Percentiles rank a stretch among this genome's conserved stretches.
Evolutionary conservation across 2,888 invertebrate genomes (phyloP).

Genomic region (Heteromurus nitidus): DNA sequence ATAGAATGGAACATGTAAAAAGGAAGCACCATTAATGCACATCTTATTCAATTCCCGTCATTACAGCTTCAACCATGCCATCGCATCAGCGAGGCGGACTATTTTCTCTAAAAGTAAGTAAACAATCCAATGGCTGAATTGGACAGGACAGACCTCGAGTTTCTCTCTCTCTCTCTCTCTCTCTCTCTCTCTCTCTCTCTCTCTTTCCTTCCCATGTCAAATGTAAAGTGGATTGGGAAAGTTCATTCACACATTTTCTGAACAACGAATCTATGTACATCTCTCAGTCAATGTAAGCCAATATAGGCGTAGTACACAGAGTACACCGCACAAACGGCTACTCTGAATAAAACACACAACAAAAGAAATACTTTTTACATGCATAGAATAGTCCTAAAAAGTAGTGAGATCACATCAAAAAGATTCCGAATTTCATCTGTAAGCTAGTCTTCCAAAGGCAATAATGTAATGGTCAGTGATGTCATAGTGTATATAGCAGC

Average conservation of each 20-base stretch:
- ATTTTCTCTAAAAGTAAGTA: slow-evolving; percentile 24
- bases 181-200: too few species aligned
- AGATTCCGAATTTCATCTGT: slow-evolving; percentile 35
- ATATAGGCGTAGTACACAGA: neutral
- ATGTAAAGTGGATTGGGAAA: slow-evolving; percentile 30
- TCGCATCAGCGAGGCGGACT: neutral
- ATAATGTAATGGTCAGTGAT: slow-evolving; percentile 13
- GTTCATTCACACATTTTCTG: slow-evolving; percentile 8
- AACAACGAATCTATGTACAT: neutral
- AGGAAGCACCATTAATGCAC: slow-evolving; percentile 30
- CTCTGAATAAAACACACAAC: slow-evolving; percentile 7
- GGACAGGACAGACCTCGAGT: slow-evolving; percentile 40
- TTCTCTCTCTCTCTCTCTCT: neutral
- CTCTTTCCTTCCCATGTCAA: slow-evolving; percentile 16
- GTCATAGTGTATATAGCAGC: neutral
- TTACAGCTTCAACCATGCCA: too few species aligned
- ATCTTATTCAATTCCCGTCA: slow-evolving; percentile 33
- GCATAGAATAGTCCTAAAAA: too few species aligned
- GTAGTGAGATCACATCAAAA: slow-evolving; percentile 37
- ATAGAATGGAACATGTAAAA: neutral
- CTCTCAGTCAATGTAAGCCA: neutral
- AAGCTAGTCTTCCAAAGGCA: too few species aligned
- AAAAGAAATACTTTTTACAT: slow-evolving; percentile 33
- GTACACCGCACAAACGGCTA: neutral
- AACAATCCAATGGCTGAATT: slow-evolving; percentile 37